Evolutionary conservation across 2,888 invertebrate genomes (phyloP).

Genomic region (Microctonus aethiopoides): DNA sequence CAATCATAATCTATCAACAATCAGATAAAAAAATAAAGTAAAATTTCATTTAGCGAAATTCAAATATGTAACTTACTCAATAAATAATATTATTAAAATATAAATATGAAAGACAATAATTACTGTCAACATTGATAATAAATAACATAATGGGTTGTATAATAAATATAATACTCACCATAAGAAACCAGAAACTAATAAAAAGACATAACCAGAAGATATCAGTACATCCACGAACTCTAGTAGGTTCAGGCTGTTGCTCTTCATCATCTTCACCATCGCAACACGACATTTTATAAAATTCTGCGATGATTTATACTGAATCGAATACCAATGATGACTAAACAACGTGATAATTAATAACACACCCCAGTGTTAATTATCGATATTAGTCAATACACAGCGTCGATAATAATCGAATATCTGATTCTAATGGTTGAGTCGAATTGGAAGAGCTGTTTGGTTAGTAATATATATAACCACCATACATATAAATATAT

Average conservation of each 20-base stretch:
- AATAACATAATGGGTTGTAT: too few species aligned
- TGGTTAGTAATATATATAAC: too few species aligned
- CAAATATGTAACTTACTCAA: slow-evolving; percentile 22
- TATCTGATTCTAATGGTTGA: too few species aligned
- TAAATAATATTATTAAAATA: slow-evolving; percentile 3
- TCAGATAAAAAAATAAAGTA: background rate
- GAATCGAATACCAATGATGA: background rate
- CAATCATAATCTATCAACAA: slow-evolving; percentile 78
- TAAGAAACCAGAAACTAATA: slow-evolving; percentile 83
- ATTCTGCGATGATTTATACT: background rate
- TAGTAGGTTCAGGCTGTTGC: slow-evolving; percentile 67
- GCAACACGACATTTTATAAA: slow-evolving; percentile 58
- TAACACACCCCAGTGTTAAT: background rate
- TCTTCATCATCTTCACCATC: slow-evolving; percentile 60
- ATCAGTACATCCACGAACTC: slow-evolving; percentile 83
- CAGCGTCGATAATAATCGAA: background rate
- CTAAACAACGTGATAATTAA: background rate
- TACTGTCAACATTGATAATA: background rate
- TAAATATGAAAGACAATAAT: background rate
- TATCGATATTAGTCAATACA: background rate
- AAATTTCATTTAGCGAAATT: background rate
- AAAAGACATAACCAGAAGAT: slow-evolving; percentile 84
- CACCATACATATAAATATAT: too few species aligned
- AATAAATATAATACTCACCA: too few species aligned
- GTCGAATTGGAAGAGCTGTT: too few species aligned